Evolutionary conservation across 2,888 invertebrate genomes (phyloP), one percentile per base, ranked within the genome.

Genomic region (Timema cristinae): DNA sequence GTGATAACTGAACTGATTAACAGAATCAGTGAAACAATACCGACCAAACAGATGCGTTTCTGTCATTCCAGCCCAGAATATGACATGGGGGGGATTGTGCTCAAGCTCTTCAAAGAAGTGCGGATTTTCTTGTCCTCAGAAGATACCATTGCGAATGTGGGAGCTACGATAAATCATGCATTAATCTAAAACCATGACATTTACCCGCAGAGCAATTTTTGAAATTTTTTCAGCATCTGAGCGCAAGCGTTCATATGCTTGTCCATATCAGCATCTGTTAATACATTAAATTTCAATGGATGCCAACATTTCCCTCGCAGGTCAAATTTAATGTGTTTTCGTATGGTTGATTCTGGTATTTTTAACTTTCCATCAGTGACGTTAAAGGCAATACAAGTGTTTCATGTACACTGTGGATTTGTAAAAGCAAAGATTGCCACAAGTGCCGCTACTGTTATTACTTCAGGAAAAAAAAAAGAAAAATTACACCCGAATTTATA

Each of bases 81-180:
- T 67, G n/a, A 49, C 11, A 59, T 67, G 6, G 4, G 67, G n/a
- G 2, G 49, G 49, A 11, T 48, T 67, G 0, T 50, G 11, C 15
- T 67, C 67, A 7, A 49, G 11, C 15, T 67, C 13, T 15, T 67
- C 67, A 67, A 50, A 67, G 49, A 8, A 67, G 50, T 11, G 67
- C 11, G 59, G 9, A 15, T 67, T 8, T 8, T 48, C 11, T 11
- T 67, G 48, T 48, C 50, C 15, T 1, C 50, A 9, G 49, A 50
- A 67, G 50, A 13, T 7, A 48, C 0, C 13, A 7, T 59, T 59
- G 8, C 2, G 15, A 15, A 11, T 15, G 49, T 47, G 6, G 13
- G 5, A 7, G 50, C 50, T 67, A 7, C 49, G 15, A n/a, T 67
- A 67, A 49, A 67, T 67, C 1, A 13, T 47, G 32, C 49, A 67